These are phyloP conservation scores for Nipponacmea schrenckii DNA, from an alignment of 2,888 invertebrate genomes.

Conservation along the genomic window DNA sequence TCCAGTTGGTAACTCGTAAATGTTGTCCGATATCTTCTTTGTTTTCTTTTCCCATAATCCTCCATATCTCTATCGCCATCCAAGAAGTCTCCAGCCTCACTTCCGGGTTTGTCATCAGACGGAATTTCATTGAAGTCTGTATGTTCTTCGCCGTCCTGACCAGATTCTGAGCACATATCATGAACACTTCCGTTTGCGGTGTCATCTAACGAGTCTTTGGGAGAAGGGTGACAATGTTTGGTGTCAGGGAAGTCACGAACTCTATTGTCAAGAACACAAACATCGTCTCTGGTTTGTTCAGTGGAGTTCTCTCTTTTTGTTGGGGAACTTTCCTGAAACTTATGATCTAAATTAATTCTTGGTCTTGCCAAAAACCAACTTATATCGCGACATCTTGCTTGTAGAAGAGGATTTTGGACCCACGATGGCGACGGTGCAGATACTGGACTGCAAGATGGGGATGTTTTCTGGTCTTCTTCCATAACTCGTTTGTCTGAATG, in stretches of 20 bases:
- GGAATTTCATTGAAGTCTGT: constrained; percentile 10
- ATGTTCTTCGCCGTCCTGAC: constrained; percentile 16
- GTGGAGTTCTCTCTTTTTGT: neutral
- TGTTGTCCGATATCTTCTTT: constrained; percentile 63
- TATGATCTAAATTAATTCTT: neutral
- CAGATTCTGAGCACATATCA: constrained; percentile 7
- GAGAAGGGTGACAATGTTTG: neutral
- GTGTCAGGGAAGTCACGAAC: neutral
- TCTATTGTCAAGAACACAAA: neutral
- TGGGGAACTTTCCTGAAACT: neutral
- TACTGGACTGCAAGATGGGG: neutral
- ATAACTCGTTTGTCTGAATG: no score
- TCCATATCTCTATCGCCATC: constrained; percentile 38
- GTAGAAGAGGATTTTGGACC: neutral
- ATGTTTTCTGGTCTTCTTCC: neutral
- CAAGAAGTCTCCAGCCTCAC: constrained; percentile 14
- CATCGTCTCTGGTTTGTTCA: neutral
- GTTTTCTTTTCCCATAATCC: constrained; percentile 61
- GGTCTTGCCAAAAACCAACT: constrained; percentile 1
- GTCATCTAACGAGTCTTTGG: neutral
- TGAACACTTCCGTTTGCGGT: neutral
- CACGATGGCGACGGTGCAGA: neutral
- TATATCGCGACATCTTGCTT: neutral
- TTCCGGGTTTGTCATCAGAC: constrained; percentile 15
- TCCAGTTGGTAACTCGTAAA: constrained; percentile 65